Base-by-base conservation (phyloP, 2,888 invertebrate species). In the Plemyria rubiginata region DNA sequence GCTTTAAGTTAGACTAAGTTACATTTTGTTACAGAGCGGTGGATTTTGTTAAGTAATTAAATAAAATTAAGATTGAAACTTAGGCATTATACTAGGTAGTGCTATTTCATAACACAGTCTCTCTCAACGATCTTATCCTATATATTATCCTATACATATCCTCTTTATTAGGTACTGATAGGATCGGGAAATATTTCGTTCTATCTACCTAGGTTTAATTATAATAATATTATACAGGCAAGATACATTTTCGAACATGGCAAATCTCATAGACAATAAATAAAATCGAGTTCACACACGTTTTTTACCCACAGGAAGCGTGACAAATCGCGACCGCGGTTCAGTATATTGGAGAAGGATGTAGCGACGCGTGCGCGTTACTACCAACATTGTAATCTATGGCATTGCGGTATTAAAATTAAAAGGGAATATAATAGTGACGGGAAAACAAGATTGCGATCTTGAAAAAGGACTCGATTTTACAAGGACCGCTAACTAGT, bases 301-400 rank as follows among this genome's bases (percentile, higher is more conserved):
- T 63, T 70, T 71, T 70, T 72, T 70, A 59, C 43, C 56, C 54
- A 48, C 54, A 85, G 85, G 85, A 84, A 81, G 86, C 88, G 87
- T 80, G 71, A 79, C 90, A 81, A 90, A 92, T 91, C 83, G 87
- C 74, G 74, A 75, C 85, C 80, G 75, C 74, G 78, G 87, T 79
- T 75, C 77, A 65, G 68, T 72, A 86, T 88, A 92, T 89, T 89
- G 89, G 79, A 73, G 81, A 86, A 87, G 85, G 86, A 88, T 90
- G 91, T 89, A 38, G 77, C 67, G 83, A 63, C 91, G 81, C 88
- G 90, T 85, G 88, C 68, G 84, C 68, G 50, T 6, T 38, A 49
- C 49, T 29, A 40, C 11, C 36, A 38, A 38, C 28, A 11, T 46
- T 36, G 11, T 55, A 59, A 52, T 61, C 66, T 74, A 79, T 80